Conservation (phyloP, 35 echinoderm and acorn worm genomes). For the Diadema setosum region DNA sequence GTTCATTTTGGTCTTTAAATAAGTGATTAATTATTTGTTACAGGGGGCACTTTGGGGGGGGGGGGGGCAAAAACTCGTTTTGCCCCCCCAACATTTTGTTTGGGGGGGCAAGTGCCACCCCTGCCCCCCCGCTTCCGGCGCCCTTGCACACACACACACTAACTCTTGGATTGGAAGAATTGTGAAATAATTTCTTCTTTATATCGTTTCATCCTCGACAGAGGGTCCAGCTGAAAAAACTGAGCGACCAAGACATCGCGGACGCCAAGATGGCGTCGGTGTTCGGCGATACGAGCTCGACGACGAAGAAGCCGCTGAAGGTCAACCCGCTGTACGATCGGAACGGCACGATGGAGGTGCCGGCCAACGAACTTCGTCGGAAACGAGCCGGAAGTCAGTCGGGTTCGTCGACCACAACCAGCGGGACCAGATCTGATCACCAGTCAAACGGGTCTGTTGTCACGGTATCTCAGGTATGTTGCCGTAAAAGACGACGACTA, state of each 20-base stretch:
- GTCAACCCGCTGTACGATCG: conserved; percentile 79
- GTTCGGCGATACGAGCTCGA: conserved; percentile 48
- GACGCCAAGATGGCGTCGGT: conserved; percentile 82
- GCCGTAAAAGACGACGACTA: background rate
- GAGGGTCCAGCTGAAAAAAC: conserved; percentile 65
- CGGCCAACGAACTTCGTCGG: conserved; percentile 15
- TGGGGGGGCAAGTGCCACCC: too few relatives aligned
- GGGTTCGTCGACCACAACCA: background rate
- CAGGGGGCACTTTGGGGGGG: too few relatives aligned
- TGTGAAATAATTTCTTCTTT: conserved; percentile 2
- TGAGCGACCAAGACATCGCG: conserved; percentile 62
- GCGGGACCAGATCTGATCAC: background rate
- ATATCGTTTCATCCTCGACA: conserved; percentile 1
- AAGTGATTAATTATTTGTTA: too few relatives aligned
- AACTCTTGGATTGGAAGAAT: too few relatives aligned
- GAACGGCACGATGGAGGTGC: conserved; percentile 41
- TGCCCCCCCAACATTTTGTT: too few relatives aligned
- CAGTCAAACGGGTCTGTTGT: background rate
- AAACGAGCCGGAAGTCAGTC: background rate
- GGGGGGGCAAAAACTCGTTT: too few relatives aligned
- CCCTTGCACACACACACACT: too few relatives aligned
- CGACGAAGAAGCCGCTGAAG: conserved; percentile 35
- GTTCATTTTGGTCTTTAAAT: too few relatives aligned
- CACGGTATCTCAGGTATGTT: conserved; percentile 14
- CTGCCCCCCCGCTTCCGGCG: too few relatives aligned